Percentiles rank a stretch among this genome's conserved stretches.
Conservation (phyloP, 2,888 invertebrate genomes). For the Eueremaeus valkanovi region DNA sequence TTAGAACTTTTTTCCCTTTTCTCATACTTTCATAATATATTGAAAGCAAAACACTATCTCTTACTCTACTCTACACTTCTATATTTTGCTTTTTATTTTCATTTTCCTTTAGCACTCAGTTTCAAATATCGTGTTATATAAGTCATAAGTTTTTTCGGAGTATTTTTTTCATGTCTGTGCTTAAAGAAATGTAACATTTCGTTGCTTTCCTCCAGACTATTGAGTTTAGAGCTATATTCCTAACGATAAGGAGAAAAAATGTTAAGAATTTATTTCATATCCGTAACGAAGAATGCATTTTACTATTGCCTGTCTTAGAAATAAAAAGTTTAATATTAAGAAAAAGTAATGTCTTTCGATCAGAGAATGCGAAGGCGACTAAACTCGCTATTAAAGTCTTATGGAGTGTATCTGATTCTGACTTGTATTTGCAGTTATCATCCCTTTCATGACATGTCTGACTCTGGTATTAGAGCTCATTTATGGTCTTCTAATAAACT, state of each 20-base stretch:
- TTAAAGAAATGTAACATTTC: not conserved
- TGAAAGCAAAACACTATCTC: not conserved
- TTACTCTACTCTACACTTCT: not conserved
- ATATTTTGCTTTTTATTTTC: not conserved
- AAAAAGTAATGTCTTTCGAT: not conserved
- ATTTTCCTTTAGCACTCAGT: slow-evolving; percentile 19
- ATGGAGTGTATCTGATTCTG: slow-evolving; percentile 9
- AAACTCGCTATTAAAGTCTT: not conserved
- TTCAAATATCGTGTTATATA: not conserved
- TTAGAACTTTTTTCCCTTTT: not conserved
- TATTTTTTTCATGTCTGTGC: not conserved
- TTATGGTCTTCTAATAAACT: slow-evolving; percentile 18
- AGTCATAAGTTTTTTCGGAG: not conserved
- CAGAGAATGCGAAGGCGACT: not conserved
- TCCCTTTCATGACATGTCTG: not conserved
- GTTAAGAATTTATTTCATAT: slow-evolving; percentile 10
- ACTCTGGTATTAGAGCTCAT: not conserved
- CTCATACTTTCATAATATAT: not conserved
- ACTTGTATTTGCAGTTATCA: not conserved
- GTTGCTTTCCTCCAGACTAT: not conserved
- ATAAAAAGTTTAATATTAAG: not conserved
- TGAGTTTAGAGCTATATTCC: not conserved
- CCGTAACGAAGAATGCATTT: slow-evolving; percentile 12
- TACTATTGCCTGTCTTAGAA: slow-evolving; percentile 11
- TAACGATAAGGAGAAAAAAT: slow-evolving; percentile 9